Evolutionary conservation across 1,140 invertebrate genomes (phyloP).

Genomic region (Drosophila leontia): DNA sequence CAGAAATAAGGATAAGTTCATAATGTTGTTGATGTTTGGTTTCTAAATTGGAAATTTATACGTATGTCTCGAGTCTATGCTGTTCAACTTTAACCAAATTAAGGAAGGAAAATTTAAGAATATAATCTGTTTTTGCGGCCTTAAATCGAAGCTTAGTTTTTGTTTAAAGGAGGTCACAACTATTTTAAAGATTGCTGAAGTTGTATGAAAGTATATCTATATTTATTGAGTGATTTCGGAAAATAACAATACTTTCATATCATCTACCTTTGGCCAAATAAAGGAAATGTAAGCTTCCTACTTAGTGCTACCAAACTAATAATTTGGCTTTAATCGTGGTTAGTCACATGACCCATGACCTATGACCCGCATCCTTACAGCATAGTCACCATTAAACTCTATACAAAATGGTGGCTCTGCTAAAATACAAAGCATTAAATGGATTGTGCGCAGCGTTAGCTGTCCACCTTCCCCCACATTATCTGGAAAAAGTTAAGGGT

Average conservation of each 20-base stretch:
- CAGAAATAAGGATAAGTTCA: background rate
- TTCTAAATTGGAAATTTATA: conserved; percentile 11
- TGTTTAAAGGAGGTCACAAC: background rate
- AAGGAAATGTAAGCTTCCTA: background rate
- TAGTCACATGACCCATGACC: background rate
- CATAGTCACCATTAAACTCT: conserved; percentile 18
- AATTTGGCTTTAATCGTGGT: background rate
- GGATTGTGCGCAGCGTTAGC: conserved; percentile 23
- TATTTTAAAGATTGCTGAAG: background rate
- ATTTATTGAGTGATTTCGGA: background rate
- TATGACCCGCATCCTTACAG: conserved; percentile 1
- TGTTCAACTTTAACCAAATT: conserved; percentile 5
- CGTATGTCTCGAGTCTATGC: background rate
- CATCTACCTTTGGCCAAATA: background rate
- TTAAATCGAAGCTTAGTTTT: background rate
- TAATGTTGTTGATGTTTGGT: conserved; percentile 5
- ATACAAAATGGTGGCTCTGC: conserved; percentile 24
- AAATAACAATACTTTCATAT: background rate
- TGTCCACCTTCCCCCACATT: background rate
- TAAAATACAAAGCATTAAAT: conserved; percentile 31
- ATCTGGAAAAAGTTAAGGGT: conserved; percentile 36
- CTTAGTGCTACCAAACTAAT: background rate
- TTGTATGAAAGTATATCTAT: background rate
- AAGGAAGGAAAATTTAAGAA: background rate
- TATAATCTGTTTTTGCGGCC: background rate